phyloP scores from a whole-genome alignment of 2,113 vertebrate genomes.

The Isichthys henryi region DNA sequence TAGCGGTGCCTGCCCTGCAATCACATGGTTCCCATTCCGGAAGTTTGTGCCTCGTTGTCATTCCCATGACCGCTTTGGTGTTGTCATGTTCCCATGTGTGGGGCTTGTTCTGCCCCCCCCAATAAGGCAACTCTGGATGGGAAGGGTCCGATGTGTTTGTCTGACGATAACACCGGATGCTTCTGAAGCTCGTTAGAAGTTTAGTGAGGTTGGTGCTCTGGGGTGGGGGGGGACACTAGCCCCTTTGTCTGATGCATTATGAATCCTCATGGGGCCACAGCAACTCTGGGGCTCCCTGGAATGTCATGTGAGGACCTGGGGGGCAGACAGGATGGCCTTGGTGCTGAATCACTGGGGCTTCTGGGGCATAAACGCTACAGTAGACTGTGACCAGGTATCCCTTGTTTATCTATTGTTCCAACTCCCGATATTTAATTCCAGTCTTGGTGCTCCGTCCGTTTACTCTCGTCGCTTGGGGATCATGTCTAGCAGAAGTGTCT shows the following conservation, averaged over 20 bases:
- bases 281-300: neutral
- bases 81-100: neutral
- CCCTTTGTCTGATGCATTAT: constrained; percentile 28
- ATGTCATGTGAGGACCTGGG: neutral
- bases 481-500: neutral
- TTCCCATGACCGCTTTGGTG: neutral
- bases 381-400: neutral
- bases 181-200: constrained; percentile 15
- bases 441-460: neutral
- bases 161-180: constrained; percentile 28
- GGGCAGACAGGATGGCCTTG: neutral
- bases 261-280: neutral
- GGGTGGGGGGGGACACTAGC: constrained; percentile 27
- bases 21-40: neutral
- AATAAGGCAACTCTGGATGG: neutral
- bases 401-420: neutral
- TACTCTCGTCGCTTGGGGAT: neutral
- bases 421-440: neutral
- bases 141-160: neutral
- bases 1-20: neutral
- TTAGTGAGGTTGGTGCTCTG: constrained; percentile 4
- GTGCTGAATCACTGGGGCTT: neutral
- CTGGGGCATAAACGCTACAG: neutral
- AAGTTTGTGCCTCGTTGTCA: neutral
- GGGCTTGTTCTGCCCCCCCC: neutral